Base-by-base conservation (phyloP, 2,888 invertebrate genomes). In the Phymatocera aterrima region DNA sequence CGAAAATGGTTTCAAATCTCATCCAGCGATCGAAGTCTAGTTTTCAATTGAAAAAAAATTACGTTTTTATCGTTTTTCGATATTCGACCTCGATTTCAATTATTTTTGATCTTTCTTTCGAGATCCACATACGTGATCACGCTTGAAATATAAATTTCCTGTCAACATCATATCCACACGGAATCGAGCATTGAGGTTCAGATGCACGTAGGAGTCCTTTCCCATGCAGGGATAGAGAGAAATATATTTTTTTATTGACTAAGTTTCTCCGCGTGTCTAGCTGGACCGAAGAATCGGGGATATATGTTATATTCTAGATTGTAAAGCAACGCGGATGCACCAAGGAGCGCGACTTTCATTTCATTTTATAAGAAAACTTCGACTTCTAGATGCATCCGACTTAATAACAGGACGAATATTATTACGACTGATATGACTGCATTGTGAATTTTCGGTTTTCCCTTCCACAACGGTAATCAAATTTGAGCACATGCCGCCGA, bases 311-410 rank as follows among this genome's bases (percentile, higher is more conserved):
- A 18, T 28, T n/a, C 12, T 21, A 21, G 43, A 46, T 34, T 37
- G 43, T 15, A 21, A 64, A 18, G 31, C 64, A 34, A 64, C 37
- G 37, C 61, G 37, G 34, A 64, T 37, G 37, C 37, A 64, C 18
- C 18, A 8, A 34, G 34, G 51, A 28, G 72, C 48, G 18, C 72
- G 72, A 72, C 18, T 51, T 51, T 34, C 72, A 72, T 51, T 72
- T 72, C 51, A 28, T 28, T 5, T n/a, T 40, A 37, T 64, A 72
- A 72, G 51, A 72, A 72, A 72, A 72, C 21, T 72, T 72, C n/a
- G 34, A n/a, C n/a, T n/a, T n/a, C n/a, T n/a, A n/a, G n/a, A 3
- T 46, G 68, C 24, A 68, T 68, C 28, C 12, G 6, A 46, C 10
- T 34, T 31, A 18, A 72, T 51, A 18, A 70, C 18, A 12, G 15